Evolutionary conservation across 2,113 vertebrate genomes (phyloP).

Genomic region (Myrmecophaga tridactyla): DNA sequence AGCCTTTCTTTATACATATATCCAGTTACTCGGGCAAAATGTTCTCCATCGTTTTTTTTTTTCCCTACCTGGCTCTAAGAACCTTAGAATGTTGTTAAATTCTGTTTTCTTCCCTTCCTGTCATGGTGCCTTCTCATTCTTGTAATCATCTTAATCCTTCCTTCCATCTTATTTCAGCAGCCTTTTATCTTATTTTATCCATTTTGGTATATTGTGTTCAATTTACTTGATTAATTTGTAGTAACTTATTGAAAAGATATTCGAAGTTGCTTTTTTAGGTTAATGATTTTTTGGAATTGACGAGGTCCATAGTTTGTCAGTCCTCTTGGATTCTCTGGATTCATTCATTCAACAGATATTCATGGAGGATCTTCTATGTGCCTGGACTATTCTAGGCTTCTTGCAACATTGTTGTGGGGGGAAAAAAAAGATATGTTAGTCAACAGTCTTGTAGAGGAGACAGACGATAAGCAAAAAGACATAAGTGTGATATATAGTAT

Average conservation of each 20-base stretch:
- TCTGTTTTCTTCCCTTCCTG: not conserved
- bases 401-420: not conserved
- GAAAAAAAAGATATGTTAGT: not conserved
- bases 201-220: not conserved
- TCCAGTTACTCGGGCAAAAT: not conserved
- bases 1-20: not conserved
- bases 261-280: not conserved
- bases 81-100: not conserved
- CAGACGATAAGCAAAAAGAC: constrained; percentile 31
- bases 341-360: not conserved
- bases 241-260: not conserved
- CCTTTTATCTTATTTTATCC: not conserved
- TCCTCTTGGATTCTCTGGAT: not conserved
- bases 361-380: not conserved
- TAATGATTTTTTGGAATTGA: not conserved
- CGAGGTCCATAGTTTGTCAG: not conserved
- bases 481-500: not conserved
- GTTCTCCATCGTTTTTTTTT: not conserved
- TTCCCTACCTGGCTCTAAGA: not conserved
- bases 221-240: not conserved
- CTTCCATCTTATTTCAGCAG: not conserved
- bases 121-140: not conserved
- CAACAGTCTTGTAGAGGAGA: not conserved
- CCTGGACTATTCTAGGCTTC: not conserved
- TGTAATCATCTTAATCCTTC: not conserved